Conservation (phyloP, 2,888 invertebrate species). For the Gnatocerus cornutus region DNA sequence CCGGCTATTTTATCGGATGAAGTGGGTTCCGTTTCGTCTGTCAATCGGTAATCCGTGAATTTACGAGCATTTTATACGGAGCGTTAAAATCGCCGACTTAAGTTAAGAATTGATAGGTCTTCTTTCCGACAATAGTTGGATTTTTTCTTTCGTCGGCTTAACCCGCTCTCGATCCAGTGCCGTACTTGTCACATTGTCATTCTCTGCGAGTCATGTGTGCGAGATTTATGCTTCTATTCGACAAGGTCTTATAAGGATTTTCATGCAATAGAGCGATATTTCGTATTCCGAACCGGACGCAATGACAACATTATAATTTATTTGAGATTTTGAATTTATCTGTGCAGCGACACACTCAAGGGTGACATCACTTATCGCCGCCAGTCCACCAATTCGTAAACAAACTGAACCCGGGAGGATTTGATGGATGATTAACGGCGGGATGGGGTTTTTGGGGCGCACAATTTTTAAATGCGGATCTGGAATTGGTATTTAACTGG, state of each 20-base stretch:
- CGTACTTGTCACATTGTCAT: slow-evolving; percentile 52
- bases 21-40: slow-evolving; percentile 65
- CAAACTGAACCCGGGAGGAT: slow-evolving; percentile 14
- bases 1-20: slow-evolving; percentile 69
- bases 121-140: slow-evolving; percentile 35
- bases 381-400: slow-evolving; percentile 18
- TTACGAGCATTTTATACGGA: slow-evolving; percentile 67
- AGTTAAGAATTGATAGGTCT: slow-evolving; percentile 48
- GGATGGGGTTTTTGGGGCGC: background rate
- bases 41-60: slow-evolving; percentile 68
- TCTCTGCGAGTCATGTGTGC: slow-evolving; percentile 53
- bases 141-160: slow-evolving; percentile 31
- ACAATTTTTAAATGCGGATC: background rate
- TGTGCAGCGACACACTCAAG: slow-evolving; percentile 35
- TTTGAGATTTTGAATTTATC: slow-evolving; percentile 63
- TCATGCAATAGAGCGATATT: slow-evolving; percentile 59
- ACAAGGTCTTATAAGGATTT: slow-evolving; percentile 66
- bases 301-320: slow-evolving; percentile 65
- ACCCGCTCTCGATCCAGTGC: slow-evolving; percentile 33
- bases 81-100: slow-evolving; percentile 47
- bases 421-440: background rate
- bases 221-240: slow-evolving; percentile 63
- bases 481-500: no score
- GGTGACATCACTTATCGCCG: slow-evolving; percentile 19
- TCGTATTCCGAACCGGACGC: slow-evolving; percentile 63